Conservation (phyloP, 2,888 invertebrate genomes). For the Melanchra persicariae region DNA sequence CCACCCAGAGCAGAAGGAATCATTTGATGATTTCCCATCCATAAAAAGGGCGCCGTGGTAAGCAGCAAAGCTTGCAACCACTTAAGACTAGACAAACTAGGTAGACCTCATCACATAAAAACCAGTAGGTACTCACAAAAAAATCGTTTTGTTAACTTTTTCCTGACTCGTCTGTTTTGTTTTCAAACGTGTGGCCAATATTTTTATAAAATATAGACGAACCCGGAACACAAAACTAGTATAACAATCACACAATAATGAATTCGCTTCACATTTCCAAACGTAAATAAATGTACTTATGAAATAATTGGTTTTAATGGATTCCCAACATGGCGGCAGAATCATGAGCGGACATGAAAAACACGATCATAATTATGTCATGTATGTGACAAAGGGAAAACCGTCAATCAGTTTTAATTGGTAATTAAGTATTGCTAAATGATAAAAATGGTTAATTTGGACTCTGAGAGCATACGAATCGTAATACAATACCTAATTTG, state of each 20-base stretch:
- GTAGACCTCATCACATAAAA: no score
- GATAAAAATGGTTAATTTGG: not conserved
- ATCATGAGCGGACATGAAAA: conserved; percentile 33
- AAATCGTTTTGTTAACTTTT: no score
- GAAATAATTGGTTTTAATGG: conserved; percentile 73
- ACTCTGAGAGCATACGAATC: no score
- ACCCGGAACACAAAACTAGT: conserved; percentile 20
- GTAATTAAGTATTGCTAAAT: not conserved
- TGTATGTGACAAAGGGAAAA: not conserved
- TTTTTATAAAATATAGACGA: not conserved
- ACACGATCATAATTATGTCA: not conserved
- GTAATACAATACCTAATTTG: no score
- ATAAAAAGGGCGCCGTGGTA: no score
- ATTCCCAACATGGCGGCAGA: conserved; percentile 46
- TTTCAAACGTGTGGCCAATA: not conserved
- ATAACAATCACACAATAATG: conserved; percentile 36
- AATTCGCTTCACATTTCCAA: conserved; percentile 54
- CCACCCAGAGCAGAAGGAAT: no score
- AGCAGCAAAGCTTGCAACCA: no score
- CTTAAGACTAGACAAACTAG: no score
- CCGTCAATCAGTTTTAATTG: conserved; percentile 16
- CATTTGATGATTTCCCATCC: no score
- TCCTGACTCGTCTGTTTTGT: no score
- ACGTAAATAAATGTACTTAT: conserved; percentile 69
- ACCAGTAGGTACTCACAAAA: no score